Evolutionary conservation across 2,888 invertebrate species (phyloP), one percentile per base, ranked within the genome.

Genomic region (Byasa hedistus): DNA sequence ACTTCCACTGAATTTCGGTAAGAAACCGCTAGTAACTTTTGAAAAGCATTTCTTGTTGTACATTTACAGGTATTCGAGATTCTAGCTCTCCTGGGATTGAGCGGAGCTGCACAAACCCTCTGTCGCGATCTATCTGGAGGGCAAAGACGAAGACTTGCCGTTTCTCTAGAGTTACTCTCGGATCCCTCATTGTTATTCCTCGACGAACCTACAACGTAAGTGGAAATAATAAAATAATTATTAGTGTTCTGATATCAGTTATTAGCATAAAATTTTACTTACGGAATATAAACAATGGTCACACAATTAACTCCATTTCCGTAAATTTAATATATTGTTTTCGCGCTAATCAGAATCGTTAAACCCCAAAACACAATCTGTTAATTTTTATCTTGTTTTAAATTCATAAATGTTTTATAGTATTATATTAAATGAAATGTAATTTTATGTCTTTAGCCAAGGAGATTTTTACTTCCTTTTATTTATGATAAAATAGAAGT

Each of bases 161-260:
- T 97, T 57, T 96, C 97, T 7, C 86, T 96, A 70, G 97, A 97
- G 81, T 92, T 97, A 68, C 94, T 97, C 58, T 97, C 96, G 73
- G 97, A 97, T 82, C 97, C 97, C 15, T 96, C 97, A 22, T 94
- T 97, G 66, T 93, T 97, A 92, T 97, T 97, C 87, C 94, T 97
- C 70, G 97, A 97, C 79, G 97, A 97, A 82, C 97, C 97, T 56
- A 97, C 97, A 12, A 97, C 96, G 94, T 94, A 78, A 93, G 93
- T 92, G 63, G 8, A 23, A 54, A 66, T 5, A 21, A 23, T 17
- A 39, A n/a, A 57, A 22, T 10, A 27, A 19, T 24, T 32, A 10
- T 32, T 3, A 32, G 17, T 39, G n/a, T n/a, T n/a, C 15, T 39
- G 8, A 1, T 39, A 39, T 39, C n/a, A 48, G 48, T 48, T 48